Percentiles rank a stretch among this genome's conserved stretches.
phyloP scores from a whole-genome alignment of 1,140 invertebrate species.

The Meloidogyne exigua region DNA sequence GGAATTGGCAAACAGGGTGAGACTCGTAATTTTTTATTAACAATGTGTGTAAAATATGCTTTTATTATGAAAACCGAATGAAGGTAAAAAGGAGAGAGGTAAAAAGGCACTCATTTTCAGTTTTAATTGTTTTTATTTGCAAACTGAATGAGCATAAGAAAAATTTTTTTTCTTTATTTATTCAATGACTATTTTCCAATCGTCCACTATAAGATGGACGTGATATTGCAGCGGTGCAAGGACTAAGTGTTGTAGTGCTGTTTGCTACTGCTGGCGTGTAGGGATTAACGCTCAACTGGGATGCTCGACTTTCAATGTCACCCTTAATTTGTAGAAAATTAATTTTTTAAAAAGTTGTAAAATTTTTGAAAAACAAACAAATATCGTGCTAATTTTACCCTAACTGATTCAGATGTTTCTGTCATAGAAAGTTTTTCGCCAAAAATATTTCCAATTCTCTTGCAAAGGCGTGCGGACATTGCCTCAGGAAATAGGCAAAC shows the following conservation, averaged over 20 bases:
- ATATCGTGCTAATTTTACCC: slow-evolving; percentile 1
- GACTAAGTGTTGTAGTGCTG: neutral
- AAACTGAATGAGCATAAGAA: slow-evolving; percentile 1
- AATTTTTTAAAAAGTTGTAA: no score
- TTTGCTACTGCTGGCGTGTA: neutral
- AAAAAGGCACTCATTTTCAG: slow-evolving; percentile 2
- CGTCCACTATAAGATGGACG: slow-evolving; percentile 2
- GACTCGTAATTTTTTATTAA: no score
- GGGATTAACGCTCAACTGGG: slow-evolving; percentile 16
- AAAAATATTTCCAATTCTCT: slow-evolving; percentile 46
- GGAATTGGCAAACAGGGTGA: no score
- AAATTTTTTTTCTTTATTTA: neutral
- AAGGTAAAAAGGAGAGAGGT: neutral
- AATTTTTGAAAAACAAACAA: no score
- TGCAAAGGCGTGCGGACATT: slow-evolving; percentile 39
- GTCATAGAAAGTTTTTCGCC: slow-evolving; percentile 46
- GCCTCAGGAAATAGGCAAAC: slow-evolving; percentile 44
- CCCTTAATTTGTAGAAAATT: neutral
- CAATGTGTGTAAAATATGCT: no score
- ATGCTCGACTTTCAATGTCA: slow-evolving; percentile 8
- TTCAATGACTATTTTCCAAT: neutral
- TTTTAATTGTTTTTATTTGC: neutral
- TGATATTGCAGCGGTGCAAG: neutral
- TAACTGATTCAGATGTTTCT: slow-evolving; percentile 32
- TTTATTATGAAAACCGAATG: no score